Conservation (phyloP, 1,140 invertebrate genomes). For the Apis laboriosa region DNA sequence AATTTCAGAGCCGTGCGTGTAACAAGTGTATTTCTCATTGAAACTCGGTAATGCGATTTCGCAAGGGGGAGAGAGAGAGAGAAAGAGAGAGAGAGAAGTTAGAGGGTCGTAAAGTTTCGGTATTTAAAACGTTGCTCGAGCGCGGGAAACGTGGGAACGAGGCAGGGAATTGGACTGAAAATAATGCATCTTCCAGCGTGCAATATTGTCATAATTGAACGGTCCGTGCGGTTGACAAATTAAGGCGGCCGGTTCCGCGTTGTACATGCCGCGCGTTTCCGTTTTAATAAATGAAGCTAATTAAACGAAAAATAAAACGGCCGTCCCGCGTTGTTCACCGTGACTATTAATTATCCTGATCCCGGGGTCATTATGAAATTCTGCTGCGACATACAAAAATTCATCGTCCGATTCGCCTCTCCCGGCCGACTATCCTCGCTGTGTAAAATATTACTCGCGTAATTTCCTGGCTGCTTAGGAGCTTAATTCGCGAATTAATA, state of each 20-base stretch:
- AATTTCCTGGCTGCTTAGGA: neutral
- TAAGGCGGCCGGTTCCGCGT: neutral
- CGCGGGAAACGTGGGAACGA: no score
- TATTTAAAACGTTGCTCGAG: no score
- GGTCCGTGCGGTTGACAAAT: conserved; percentile 17
- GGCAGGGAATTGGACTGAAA: neutral
- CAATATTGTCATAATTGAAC: conserved; percentile 27
- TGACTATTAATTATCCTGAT: conserved; percentile 19
- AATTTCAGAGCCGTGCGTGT: neutral
- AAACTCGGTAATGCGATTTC: neutral
- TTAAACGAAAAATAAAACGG: conserved; percentile 15
- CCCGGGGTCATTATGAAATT: conserved; percentile 14
- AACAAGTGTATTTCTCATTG: neutral
- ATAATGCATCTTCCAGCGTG: conserved; percentile 8
- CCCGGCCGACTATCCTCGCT: neutral
- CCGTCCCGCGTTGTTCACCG: neutral
- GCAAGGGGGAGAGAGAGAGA: no score
- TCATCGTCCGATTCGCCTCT: conserved; percentile 1
- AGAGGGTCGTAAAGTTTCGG: no score
- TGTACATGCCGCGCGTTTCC: neutral
- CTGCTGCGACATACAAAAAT: conserved; percentile 12
- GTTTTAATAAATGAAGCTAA: conserved; percentile 8
- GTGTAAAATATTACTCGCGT: neutral
- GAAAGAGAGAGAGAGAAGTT: no score
- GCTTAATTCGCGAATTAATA: conserved; percentile 16